Conservation (phyloP, 2,888 invertebrate genomes). For the Masnerella sp. region DNA sequence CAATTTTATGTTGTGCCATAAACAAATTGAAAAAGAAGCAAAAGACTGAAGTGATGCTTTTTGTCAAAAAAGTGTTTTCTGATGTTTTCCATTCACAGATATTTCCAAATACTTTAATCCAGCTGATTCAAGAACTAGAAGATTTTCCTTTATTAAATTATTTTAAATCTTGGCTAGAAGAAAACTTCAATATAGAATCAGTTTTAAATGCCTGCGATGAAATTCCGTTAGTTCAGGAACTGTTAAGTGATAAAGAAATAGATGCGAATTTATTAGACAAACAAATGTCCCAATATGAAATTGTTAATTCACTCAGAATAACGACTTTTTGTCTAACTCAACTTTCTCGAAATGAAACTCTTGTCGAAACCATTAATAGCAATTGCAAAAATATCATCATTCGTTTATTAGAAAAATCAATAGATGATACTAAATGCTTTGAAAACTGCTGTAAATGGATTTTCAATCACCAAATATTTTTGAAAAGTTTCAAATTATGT, state of each 20-base stretch:
- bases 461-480: constrained; percentile 76
- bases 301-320: constrained; percentile 64
- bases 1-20: constrained; percentile 73
- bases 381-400: constrained; percentile 66
- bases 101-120: constrained; percentile 79
- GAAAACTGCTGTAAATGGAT: constrained; percentile 70
- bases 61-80: constrained; percentile 74
- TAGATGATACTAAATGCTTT: constrained; percentile 47
- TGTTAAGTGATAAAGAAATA: constrained; percentile 15
- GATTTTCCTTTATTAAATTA: constrained; percentile 67
- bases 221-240: constrained; percentile 12
- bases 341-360: constrained; percentile 60
- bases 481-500: constrained; percentile 75
- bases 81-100: constrained; percentile 82
- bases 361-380: constrained; percentile 62
- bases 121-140: constrained; percentile 78
- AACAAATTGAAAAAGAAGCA: constrained; percentile 73
- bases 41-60: constrained; percentile 63
- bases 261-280: constrained; percentile 7
- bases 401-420: constrained; percentile 66
- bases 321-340: constrained; percentile 72
- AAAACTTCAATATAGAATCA: constrained; percentile 7
- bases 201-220: constrained; percentile 1
- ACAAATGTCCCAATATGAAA: constrained; percentile 60
- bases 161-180: constrained; percentile 18